phyloP scores from a whole-genome alignment of 1,140 invertebrate genomes.

The Phenacoccus solenopsis region DNA sequence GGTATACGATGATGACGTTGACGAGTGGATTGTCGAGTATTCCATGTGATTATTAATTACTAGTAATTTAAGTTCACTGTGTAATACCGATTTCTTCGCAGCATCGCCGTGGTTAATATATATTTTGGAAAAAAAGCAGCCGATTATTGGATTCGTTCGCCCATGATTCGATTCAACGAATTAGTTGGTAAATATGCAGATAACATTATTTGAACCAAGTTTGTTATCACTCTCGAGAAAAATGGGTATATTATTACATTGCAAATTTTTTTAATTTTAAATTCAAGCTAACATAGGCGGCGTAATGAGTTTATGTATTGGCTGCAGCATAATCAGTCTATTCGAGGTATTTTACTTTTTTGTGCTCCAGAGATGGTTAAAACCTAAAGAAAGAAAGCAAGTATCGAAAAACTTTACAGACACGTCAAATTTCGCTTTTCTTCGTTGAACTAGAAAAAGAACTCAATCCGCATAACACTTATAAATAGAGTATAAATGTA shows the following conservation, averaged over 20 bases:
- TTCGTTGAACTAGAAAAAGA: neutral
- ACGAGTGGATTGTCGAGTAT: neutral
- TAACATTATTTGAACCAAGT: no score
- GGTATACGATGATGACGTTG: neutral
- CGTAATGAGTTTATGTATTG: slow-evolving; percentile 29
- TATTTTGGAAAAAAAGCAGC: slow-evolving; percentile 19
- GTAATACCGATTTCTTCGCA: neutral
- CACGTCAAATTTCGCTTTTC: neutral
- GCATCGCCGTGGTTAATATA: slow-evolving; percentile 1
- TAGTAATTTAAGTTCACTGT: neutral
- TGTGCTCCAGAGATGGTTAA: slow-evolving; percentile 23
- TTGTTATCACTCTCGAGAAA: no score
- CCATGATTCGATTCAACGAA: slow-evolving; percentile 21
- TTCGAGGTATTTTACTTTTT: slow-evolving; percentile 29
- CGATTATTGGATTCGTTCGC: neutral
- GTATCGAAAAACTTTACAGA: neutral
- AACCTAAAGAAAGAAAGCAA: neutral
- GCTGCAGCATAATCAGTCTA: slow-evolving; percentile 28
- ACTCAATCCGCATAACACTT: no score
- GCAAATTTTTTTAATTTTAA: slow-evolving; percentile 17
- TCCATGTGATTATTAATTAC: neutral
- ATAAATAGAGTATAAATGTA: no score
- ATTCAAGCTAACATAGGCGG: slow-evolving; percentile 28
- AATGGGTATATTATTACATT: no score
- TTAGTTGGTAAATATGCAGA: slow-evolving; percentile 16